Percentiles rank a stretch among this genome's conserved stretches.
Conservation (phyloP, 2,797 vertebrate species). For the Ataeniobius toweri region DNA sequence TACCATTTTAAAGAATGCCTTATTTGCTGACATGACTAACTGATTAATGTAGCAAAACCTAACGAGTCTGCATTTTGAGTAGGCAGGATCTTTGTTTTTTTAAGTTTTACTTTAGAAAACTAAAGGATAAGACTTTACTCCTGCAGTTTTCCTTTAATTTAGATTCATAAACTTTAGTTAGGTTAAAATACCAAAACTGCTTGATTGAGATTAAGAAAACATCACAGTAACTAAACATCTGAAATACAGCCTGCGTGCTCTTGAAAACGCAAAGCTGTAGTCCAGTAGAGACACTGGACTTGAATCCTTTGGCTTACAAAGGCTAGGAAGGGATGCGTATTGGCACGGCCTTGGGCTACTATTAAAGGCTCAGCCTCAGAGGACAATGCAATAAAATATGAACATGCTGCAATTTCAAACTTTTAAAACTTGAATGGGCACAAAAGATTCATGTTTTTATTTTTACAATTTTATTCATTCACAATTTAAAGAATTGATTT, state of each 20-base stretch:
- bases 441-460: neutral
- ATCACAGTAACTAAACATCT: too few species aligned
- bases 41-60: neutral
- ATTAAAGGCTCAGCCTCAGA: neutral
- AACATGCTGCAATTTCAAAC: neutral
- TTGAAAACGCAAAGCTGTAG: neutral
- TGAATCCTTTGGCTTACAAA: neutral
- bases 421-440: neutral
- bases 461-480: slow-evolving; percentile 64
- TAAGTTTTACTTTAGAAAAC: neutral
- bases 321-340: neutral
- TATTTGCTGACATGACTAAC: neutral
- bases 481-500: slow-evolving; percentile 56
- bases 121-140: too few species aligned
- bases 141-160: too few species aligned
- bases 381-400: too few species aligned
- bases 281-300: neutral
- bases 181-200: too few species aligned
- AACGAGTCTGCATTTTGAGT: neutral
- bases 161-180: too few species aligned
- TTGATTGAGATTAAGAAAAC: too few species aligned
- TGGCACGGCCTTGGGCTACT: neutral
- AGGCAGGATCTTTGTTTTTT: neutral
- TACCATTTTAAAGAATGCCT: neutral
- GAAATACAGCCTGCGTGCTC: too few species aligned